A percentile compares a stretch with the other conserved stretches of the same genome.
phyloP scores from a whole-genome alignment of 2,113 vertebrate genomes.

The Nycticebus coucang region DNA sequence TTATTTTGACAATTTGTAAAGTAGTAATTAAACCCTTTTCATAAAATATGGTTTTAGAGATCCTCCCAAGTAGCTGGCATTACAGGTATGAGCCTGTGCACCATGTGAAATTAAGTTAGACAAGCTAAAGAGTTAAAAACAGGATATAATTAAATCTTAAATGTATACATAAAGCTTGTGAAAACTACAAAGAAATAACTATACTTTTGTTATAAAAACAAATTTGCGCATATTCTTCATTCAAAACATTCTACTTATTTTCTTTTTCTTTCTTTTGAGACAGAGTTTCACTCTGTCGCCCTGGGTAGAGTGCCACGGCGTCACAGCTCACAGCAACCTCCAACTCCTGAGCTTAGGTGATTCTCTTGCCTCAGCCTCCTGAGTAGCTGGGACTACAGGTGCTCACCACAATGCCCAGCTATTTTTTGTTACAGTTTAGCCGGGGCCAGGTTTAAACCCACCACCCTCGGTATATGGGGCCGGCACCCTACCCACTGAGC shows the following conservation, averaged over 20 bases:
- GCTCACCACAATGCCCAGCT: no score
- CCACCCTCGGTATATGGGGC: no score
- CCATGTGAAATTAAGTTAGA: not conserved
- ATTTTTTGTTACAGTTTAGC: no score
- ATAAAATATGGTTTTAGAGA: not conserved
- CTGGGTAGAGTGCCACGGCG: no score
- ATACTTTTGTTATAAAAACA: not conserved
- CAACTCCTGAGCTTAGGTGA: no score
- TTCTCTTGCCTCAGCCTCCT: no score
- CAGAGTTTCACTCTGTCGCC: no score
- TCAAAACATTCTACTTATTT: conserved; percentile 17
- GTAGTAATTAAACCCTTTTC: conserved; percentile 13
- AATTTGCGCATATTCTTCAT: conserved; percentile 27
- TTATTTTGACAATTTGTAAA: conserved; percentile 32
- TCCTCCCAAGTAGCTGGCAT: not conserved
- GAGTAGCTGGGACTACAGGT: no score
- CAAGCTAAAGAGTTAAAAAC: conserved; percentile 2
- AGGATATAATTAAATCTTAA: conserved; percentile 3
- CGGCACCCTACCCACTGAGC: no score
- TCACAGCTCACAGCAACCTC: no score
- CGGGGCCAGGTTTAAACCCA: no score
- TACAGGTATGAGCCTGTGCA: no score
- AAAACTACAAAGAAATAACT: not conserved
- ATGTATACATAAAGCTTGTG: not conserved
- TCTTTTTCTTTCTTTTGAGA: not conserved